phyloP scores from a whole-genome alignment of 2,888 invertebrate species.

The Stenotaenia linearis region DNA sequence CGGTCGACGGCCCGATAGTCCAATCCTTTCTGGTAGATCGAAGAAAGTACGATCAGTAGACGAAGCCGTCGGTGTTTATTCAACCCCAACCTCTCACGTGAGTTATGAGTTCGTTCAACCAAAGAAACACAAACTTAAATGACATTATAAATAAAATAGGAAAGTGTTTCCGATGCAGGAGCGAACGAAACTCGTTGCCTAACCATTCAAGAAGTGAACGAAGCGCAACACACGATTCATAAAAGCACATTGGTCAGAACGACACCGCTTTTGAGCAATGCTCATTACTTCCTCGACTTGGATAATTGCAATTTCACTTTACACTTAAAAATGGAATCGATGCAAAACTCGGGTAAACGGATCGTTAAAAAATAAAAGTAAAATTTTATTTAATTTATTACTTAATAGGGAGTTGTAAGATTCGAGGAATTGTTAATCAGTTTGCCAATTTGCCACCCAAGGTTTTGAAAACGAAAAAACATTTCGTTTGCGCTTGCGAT shows the following conservation, averaged over 20 bases:
- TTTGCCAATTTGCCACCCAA: neutral
- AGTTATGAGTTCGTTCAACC: neutral
- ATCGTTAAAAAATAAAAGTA: neutral
- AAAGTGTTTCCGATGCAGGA: neutral
- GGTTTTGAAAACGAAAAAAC: neutral
- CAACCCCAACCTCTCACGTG: neutral
- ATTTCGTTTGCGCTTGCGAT: constrained; percentile 21
- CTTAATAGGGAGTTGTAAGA: neutral
- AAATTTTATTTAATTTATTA: neutral
- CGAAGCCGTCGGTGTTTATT: neutral
- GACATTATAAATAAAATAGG: neutral
- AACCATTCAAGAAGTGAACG: neutral
- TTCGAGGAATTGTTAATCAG: neutral
- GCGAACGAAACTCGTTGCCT: neutral
- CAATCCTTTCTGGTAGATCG: neutral
- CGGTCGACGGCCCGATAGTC: neutral
- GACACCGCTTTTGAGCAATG: neutral
- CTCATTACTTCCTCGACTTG: neutral
- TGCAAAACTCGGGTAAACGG: neutral
- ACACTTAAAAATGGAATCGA: neutral
- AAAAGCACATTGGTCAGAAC: neutral
- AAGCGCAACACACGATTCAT: neutral
- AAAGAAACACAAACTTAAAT: too few species aligned
- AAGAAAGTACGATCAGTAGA: neutral
- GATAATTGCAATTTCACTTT: neutral